Evolutionary conservation across 2,113 vertebrate genomes (phyloP).

Genomic region (Hystrix brachyura): DNA sequence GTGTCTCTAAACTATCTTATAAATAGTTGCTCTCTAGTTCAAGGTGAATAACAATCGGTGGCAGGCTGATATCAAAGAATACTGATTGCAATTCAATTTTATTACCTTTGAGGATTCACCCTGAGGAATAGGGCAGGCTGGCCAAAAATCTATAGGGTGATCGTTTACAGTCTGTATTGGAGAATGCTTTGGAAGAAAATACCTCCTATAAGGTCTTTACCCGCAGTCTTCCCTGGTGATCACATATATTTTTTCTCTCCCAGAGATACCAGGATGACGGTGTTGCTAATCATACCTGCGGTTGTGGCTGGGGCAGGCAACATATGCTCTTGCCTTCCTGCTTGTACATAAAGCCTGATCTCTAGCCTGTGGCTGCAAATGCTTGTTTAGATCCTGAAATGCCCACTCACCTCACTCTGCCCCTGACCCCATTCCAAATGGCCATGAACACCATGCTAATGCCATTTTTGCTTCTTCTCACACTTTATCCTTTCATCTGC

Average conservation of each 20-base stretch:
- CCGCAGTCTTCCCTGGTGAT: conserved; percentile 40
- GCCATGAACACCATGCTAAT: neutral
- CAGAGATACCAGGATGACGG: conserved; percentile 17
- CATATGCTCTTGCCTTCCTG: neutral
- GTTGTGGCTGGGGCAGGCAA: neutral
- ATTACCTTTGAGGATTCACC: conserved; percentile 78
- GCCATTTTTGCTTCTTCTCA: neutral
- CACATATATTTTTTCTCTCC: conserved; percentile 60
- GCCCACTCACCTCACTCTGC: neutral
- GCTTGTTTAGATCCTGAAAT: conserved; percentile 16
- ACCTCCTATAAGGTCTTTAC: conserved; percentile 63
- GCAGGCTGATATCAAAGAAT: conserved; percentile 81
- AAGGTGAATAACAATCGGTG: conserved; percentile 80
- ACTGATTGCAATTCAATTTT: conserved; percentile 84
- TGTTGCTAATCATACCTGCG: conserved; percentile 49
- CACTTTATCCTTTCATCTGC: neutral
- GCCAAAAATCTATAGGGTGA: conserved; percentile 80
- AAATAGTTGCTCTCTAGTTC: conserved; percentile 83
- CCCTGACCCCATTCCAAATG: neutral
- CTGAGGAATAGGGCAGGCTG: conserved; percentile 52
- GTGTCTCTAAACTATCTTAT: conserved; percentile 83
- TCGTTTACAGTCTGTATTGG: conserved; percentile 57
- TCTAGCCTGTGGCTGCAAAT: conserved; percentile 22
- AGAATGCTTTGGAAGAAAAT: conserved; percentile 75
- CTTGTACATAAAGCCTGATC: conserved; percentile 19